Conservation (phyloP, 2,888 invertebrate genomes). For the Scaptomyza caliginosa region DNA sequence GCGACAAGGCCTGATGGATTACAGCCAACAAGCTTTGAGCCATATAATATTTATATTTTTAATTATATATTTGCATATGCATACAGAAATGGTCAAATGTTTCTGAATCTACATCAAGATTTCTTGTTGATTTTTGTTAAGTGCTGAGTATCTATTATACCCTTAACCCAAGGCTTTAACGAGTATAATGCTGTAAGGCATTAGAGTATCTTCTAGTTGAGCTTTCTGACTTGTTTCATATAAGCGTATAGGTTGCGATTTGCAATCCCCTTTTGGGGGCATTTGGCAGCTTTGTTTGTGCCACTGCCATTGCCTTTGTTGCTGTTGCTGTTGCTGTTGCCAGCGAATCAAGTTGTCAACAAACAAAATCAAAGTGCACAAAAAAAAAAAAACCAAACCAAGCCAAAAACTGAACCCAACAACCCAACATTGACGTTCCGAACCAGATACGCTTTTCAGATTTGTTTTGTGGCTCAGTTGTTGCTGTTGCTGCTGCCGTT, state of each 20-base stretch:
- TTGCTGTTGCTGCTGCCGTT: background rate
- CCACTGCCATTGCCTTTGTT: constrained; percentile 10
- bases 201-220: background rate
- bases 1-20: too few relatives aligned
- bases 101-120: too few relatives aligned
- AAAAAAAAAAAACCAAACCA: constrained; percentile 45
- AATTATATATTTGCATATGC: too few relatives aligned
- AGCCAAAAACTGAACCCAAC: constrained; percentile 58
- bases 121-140: too few relatives aligned
- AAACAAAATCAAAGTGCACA: constrained; percentile 16
- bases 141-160: too few relatives aligned
- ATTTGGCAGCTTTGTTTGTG: background rate
- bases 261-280: background rate
- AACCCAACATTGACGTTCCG: constrained; percentile 45
- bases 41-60: too few relatives aligned
- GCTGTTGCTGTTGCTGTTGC: constrained; percentile 3
- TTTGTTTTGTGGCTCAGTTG: constrained; percentile 19
- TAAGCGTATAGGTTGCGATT: background rate
- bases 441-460: constrained; percentile 59
- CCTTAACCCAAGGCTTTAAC: too few relatives aligned
- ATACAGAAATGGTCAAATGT: too few relatives aligned
- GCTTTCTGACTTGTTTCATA: background rate
- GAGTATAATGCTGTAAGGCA: too few relatives aligned
- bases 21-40: too few relatives aligned
- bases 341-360: constrained; percentile 42